Percentiles rank a stretch among this genome's conserved stretches.
phyloP scores from a whole-genome alignment of 2,113 vertebrate species.

The Scartelaos histophorus region DNA sequence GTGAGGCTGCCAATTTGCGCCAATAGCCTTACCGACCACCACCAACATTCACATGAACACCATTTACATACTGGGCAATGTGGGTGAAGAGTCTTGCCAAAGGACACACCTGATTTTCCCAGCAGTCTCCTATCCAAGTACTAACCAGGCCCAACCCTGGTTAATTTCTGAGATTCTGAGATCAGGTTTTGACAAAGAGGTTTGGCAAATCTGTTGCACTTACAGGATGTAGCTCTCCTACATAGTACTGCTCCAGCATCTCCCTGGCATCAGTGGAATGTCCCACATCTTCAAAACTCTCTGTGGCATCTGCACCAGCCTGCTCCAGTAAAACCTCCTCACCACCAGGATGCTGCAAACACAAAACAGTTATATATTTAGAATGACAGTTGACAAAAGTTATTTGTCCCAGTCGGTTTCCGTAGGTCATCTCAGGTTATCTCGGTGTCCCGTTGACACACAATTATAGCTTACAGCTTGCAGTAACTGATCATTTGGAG shows the following conservation, averaged over 20 bases:
- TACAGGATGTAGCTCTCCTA: slow-evolving; percentile 92
- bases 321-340: slow-evolving; percentile 94
- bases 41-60: no score
- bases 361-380: slow-evolving; percentile 23
- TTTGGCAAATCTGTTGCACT: slow-evolving; percentile 19
- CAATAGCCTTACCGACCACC: no score
- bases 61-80: no score
- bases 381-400: no score
- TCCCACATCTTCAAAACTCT: slow-evolving; percentile 95
- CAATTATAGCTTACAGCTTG: not conserved
- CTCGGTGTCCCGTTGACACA: not conserved
- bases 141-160: no score
- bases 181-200: no score
- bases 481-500: not conserved
- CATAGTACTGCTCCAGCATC: slow-evolving; percentile 89
- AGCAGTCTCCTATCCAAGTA: no score
- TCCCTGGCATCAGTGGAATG: slow-evolving; percentile 92
- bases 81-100: no score
- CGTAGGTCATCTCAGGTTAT: not conserved
- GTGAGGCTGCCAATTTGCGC: no score
- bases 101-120: no score
- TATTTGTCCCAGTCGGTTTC: no score
- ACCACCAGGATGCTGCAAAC: slow-evolving; percentile 90
- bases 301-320: slow-evolving; percentile 88
- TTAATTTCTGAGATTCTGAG: no score